Conservation (phyloP, 2,888 invertebrate species). For the Therioaphis trifolii region DNA sequence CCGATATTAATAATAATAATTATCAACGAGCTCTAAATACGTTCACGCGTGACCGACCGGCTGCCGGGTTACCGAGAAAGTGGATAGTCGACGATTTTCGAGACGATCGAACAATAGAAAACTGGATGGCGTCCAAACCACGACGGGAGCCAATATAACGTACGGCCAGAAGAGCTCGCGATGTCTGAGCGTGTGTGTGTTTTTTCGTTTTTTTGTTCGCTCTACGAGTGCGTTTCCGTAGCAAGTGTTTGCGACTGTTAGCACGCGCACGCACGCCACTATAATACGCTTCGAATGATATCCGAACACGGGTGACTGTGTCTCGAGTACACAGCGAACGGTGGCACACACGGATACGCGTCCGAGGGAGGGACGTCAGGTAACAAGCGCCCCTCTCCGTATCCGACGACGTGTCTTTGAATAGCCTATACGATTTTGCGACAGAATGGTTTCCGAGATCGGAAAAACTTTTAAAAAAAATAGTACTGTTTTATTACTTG, state of each 20-base stretch:
- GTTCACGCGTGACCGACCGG: background rate
- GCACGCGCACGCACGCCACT: background rate
- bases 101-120: slow-evolving; percentile 2
- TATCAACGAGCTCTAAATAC: background rate
- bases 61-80: background rate
- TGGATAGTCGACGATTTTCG: background rate
- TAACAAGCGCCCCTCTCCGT: too few species aligned
- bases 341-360: too few species aligned
- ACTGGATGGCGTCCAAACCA: slow-evolving; percentile 5
- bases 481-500: too few species aligned
- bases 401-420: too few species aligned
- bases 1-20: background rate
- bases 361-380: too few species aligned
- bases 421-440: too few species aligned
- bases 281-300: background rate
- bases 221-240: background rate
- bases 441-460: too few species aligned
- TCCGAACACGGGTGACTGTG: background rate
- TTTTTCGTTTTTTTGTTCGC: background rate
- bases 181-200: background rate
- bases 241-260: background rate
- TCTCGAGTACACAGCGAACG: too few species aligned
- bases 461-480: too few species aligned
- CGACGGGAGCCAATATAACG: slow-evolving; percentile 18
- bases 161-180: background rate